These are phyloP conservation scores for Theocolax elegans DNA, from an alignment of 1,140 invertebrate species.

Conservation along the genomic window DNA sequence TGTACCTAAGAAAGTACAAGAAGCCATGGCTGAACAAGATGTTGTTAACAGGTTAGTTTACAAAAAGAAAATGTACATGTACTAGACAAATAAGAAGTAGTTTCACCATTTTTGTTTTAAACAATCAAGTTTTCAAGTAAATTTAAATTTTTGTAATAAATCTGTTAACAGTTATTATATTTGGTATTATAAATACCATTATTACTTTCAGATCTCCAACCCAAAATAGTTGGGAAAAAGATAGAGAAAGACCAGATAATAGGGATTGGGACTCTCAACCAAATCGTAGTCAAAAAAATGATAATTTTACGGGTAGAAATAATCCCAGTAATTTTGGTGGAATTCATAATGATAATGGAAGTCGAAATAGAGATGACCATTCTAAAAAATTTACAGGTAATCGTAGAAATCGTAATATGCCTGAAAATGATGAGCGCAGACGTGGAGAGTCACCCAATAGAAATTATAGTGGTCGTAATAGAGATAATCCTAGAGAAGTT, in stretches of 20 bases:
- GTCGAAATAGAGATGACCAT: constrained; percentile 56
- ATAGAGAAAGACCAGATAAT: constrained; percentile 54
- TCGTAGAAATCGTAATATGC: constrained; percentile 55
- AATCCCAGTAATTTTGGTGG: constrained; percentile 50
- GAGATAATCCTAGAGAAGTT: constrained; percentile 56
- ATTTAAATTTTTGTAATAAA: not conserved
- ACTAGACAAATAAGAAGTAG: no score
- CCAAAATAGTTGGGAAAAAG: constrained; percentile 52
- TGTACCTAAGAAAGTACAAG: constrained; percentile 68
- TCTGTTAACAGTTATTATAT: not conserved
- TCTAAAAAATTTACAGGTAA: constrained; percentile 58
- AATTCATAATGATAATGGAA: constrained; percentile 51
- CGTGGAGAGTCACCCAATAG: constrained; percentile 58
- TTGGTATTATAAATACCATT: constrained; percentile 16
- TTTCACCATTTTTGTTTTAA: no score
- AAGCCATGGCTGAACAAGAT: constrained; percentile 65
- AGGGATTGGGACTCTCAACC: constrained; percentile 60
- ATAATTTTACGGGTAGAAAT: constrained; percentile 49
- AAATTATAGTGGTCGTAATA: constrained; percentile 54
- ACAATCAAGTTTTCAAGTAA: not conserved
- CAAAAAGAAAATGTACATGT: not conserved
- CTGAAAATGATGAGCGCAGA: constrained; percentile 63
- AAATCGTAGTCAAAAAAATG: constrained; percentile 55
- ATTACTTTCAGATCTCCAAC: constrained; percentile 50
- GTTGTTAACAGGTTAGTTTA: constrained; percentile 54